Evolutionary conservation across 2,888 invertebrate genomes (phyloP).

Genomic region (Parelbella ahira): DNA sequence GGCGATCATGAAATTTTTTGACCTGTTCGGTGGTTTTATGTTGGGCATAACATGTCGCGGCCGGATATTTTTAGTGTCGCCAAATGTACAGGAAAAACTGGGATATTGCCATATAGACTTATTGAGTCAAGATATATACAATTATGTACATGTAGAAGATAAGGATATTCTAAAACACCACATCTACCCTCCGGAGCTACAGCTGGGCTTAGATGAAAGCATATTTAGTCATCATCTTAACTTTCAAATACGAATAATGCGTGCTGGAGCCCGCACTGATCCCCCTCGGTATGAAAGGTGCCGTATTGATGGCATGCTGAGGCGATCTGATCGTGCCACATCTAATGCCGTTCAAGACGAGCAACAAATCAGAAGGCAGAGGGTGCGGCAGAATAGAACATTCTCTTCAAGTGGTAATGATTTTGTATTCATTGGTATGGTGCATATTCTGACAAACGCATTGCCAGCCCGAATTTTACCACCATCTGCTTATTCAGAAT

Average conservation of each 20-base stretch:
- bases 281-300: slow-evolving; percentile 86
- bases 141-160: slow-evolving; percentile 92
- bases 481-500: slow-evolving; percentile 87
- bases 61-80: slow-evolving; percentile 91
- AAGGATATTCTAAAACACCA: slow-evolving; percentile 86
- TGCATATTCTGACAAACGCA: slow-evolving; percentile 80
- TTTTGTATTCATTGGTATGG: slow-evolving; percentile 86
- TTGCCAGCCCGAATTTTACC: slow-evolving; percentile 83
- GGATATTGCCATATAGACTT: slow-evolving; percentile 94
- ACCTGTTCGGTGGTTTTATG: slow-evolving; percentile 89
- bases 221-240: slow-evolving; percentile 74
- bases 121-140: slow-evolving; percentile 92
- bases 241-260: slow-evolving; percentile 81
- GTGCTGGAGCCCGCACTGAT: slow-evolving; percentile 86
- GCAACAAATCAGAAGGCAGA: slow-evolving; percentile 71
- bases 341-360: slow-evolving; percentile 72
- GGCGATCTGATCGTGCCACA: slow-evolving; percentile 81
- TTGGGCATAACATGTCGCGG: slow-evolving; percentile 89
- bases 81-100: slow-evolving; percentile 90
- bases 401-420: slow-evolving; percentile 82
- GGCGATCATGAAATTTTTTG: slow-evolving; percentile 82
- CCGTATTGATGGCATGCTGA: slow-evolving; percentile 83
- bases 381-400: slow-evolving; percentile 73
- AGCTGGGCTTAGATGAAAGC: slow-evolving; percentile 51
- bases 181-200: slow-evolving; percentile 80